Percentiles rank a stretch among this genome's conserved stretches.
phyloP scores from a whole-genome alignment of 35 echinoderm and acorn worm species.

The Heliocidaris tuberculata region DNA sequence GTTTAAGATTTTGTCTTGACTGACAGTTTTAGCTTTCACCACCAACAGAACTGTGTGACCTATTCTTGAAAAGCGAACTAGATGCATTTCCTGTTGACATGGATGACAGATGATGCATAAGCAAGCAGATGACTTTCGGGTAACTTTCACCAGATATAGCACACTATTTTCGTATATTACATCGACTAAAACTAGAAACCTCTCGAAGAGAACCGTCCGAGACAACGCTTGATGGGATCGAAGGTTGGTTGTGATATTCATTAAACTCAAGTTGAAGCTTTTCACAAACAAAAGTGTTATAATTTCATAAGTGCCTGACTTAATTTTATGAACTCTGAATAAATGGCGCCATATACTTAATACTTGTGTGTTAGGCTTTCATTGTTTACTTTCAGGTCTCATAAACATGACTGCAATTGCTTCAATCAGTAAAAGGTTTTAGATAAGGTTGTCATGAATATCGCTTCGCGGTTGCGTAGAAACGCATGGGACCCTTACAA shows the following conservation, averaged over 20 bases:
- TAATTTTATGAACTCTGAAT: slow-evolving; percentile 7
- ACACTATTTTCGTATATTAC: too few species aligned
- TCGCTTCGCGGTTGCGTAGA: background rate
- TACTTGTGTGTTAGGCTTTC: background rate
- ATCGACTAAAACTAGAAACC: background rate
- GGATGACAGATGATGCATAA: too few species aligned
- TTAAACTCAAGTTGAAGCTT: slow-evolving; percentile 4
- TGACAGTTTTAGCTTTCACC: too few species aligned
- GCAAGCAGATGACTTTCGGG: too few species aligned
- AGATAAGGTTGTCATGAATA: background rate
- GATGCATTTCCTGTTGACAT: too few species aligned
- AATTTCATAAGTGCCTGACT: background rate
- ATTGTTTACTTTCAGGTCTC: background rate
- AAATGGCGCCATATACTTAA: background rate
- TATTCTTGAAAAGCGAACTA: too few species aligned
- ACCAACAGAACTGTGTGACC: too few species aligned
- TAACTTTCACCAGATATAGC: too few species aligned
- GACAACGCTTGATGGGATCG: background rate
- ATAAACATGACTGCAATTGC: background rate
- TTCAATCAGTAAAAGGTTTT: background rate
- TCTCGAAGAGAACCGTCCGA: background rate
- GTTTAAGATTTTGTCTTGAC: too few species aligned
- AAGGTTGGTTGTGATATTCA: background rate
- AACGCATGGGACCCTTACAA: background rate
- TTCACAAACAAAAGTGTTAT: background rate